Evolutionary conservation across 2,888 invertebrate species (phyloP).

Genomic region (Ophion ellenae): DNA sequence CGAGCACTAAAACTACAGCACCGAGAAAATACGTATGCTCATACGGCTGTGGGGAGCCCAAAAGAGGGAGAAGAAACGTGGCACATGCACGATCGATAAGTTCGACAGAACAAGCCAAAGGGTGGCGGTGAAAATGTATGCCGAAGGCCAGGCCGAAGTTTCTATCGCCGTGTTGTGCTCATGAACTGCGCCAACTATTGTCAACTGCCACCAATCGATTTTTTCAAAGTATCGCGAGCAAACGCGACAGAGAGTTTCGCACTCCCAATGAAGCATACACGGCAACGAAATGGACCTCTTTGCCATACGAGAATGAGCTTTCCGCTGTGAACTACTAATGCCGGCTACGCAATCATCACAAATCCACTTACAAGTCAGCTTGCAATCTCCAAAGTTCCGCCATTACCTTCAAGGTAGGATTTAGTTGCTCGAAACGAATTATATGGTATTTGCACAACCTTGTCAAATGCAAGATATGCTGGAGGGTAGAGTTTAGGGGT

Average conservation of each 20-base stretch:
- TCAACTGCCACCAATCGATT: conserved; percentile 17
- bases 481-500: not conserved
- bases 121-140: conserved; percentile 4
- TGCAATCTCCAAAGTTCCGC: too few relatives aligned
- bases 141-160: conserved; percentile 25
- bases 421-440: not conserved
- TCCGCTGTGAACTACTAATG: too few relatives aligned
- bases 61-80: conserved; percentile 2
- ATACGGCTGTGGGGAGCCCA: not conserved
- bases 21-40: conserved; percentile 8
- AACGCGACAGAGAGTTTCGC: not conserved
- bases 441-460: not conserved
- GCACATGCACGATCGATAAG: conserved; percentile 37
- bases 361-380: too few relatives aligned
- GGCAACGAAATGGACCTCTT: conserved; percentile 20
- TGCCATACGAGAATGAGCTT: not conserved
- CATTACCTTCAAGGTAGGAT: too few relatives aligned
- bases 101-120: conserved; percentile 4
- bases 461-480: not conserved
- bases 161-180: conserved; percentile 36
- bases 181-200: conserved; percentile 14
- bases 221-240: conserved; percentile 23
- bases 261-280: conserved; percentile 24
- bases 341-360: too few relatives aligned
- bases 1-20: conserved; percentile 25